phyloP scores from a whole-genome alignment of 2,797 vertebrate genomes.

The Neomorphus geoffroyi region DNA sequence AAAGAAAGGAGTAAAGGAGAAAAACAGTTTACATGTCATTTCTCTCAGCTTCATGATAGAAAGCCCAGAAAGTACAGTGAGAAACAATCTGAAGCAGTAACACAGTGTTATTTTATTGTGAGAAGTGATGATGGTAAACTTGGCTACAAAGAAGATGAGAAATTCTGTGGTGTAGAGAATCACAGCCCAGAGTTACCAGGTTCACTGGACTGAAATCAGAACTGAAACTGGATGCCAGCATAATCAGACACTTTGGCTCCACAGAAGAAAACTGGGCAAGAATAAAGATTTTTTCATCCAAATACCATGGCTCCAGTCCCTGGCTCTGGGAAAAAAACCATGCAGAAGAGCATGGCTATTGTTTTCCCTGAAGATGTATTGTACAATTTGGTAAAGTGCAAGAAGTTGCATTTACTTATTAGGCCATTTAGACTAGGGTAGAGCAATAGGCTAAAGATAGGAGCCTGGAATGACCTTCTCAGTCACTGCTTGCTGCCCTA shows the following conservation, averaged over 20 bases:
- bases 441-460: conserved; percentile 38
- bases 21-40: conserved; percentile 31
- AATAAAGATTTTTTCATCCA: conserved; percentile 49
- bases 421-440: conserved; percentile 18
- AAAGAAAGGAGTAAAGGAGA: conserved; percentile 30
- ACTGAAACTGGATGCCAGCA: conserved; percentile 53
- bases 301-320: conserved; percentile 65
- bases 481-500: background rate
- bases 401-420: conserved; percentile 53
- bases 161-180: conserved; percentile 28
- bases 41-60: conserved; percentile 19
- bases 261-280: conserved; percentile 68
- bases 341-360: conserved; percentile 50
- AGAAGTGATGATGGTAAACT: conserved; percentile 52
- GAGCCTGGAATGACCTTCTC: background rate
- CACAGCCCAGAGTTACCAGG: conserved; percentile 46
- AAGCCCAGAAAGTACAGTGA: conserved; percentile 33
- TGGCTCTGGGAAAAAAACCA: conserved; percentile 53
- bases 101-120: conserved; percentile 26
- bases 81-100: conserved; percentile 52
- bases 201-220: conserved; percentile 43
- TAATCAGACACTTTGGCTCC: conserved; percentile 66
- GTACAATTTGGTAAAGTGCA: conserved; percentile 33
- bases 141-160: background rate
- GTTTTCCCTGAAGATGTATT: conserved; percentile 59